These are phyloP conservation scores for Nixonia krombeini DNA, from an alignment of 1,140 invertebrate species.

Conservation along the genomic window DNA sequence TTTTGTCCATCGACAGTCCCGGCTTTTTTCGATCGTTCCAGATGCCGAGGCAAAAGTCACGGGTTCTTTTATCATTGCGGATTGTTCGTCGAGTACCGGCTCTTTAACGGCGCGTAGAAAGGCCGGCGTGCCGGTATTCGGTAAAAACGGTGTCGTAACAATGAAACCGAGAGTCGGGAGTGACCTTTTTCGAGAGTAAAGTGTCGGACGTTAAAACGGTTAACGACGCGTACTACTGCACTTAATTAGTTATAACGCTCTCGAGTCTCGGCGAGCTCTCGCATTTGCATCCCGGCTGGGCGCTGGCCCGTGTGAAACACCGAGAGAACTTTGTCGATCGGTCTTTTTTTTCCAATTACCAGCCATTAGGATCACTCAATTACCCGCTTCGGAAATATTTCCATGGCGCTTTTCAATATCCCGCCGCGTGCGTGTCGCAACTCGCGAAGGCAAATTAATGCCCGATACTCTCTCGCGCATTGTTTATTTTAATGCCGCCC, in stretches of 20 bases:
- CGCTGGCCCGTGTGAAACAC: not conserved
- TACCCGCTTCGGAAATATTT: not conserved
- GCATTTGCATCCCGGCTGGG: constrained; percentile 1
- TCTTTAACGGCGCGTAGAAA: constrained; percentile 1
- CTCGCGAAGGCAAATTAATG: no score
- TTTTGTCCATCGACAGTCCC: no score
- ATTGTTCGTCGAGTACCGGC: not conserved
- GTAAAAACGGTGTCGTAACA: constrained; percentile 4
- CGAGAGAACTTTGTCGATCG: not conserved
- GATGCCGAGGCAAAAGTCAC: no score
- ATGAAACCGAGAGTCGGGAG: constrained; percentile 4
- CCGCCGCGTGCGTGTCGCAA: not conserved
- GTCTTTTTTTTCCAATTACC: constrained; percentile 4
- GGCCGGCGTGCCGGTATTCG: not conserved
- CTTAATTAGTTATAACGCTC: constrained; percentile 5
- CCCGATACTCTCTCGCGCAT: no score
- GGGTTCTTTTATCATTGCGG: not conserved
- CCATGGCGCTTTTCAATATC: not conserved
- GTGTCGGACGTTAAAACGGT: constrained; percentile 4
- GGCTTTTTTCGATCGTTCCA: no score
- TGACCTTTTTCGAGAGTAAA: constrained; percentile 5
- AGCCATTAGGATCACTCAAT: not conserved
- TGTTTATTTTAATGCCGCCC: no score
- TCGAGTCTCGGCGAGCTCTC: not conserved
- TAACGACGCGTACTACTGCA: not conserved